These are phyloP conservation scores for Rhagonycha fulva DNA, from an alignment of 2,888 invertebrate genomes.

Conservation along the genomic window DNA sequence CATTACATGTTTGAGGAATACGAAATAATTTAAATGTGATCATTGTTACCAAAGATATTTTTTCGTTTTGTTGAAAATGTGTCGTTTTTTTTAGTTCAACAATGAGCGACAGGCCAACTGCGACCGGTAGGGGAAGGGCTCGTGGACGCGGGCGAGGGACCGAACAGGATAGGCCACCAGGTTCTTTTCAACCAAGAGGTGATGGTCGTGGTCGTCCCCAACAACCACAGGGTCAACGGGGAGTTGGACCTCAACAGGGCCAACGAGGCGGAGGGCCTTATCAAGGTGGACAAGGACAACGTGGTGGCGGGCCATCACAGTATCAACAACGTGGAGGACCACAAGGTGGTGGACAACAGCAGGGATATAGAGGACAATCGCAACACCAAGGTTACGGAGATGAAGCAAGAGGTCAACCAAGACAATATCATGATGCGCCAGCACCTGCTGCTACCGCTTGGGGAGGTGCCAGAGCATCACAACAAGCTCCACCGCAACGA, in stretches of 20 bases:
- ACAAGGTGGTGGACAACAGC: constrained; percentile 13
- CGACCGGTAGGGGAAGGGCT: constrained; percentile 36
- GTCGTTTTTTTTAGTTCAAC: neutral
- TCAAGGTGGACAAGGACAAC: neutral
- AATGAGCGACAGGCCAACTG: constrained; percentile 11
- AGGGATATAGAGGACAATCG: constrained; percentile 9
- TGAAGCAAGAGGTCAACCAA: neutral
- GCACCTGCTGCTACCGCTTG: constrained; percentile 5
- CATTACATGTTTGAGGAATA: no score
- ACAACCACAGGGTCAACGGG: neutral
- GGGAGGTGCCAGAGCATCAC: constrained; percentile 31
- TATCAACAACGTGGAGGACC: neutral
- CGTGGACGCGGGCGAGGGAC: constrained; percentile 30
- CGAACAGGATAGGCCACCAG: neutral
- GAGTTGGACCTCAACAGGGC: neutral
- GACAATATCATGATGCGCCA: neutral
- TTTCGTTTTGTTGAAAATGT: neutral
- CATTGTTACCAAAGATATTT: no score
- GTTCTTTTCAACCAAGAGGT: neutral
- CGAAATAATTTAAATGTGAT: no score
- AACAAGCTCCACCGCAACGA: constrained; percentile 19
- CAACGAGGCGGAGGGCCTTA: neutral
- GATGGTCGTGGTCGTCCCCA: neutral
- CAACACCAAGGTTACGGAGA: constrained; percentile 1
- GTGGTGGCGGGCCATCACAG: neutral